phyloP scores from a whole-genome alignment of 1,140 invertebrate genomes.

The Sycobia sp. region DNA sequence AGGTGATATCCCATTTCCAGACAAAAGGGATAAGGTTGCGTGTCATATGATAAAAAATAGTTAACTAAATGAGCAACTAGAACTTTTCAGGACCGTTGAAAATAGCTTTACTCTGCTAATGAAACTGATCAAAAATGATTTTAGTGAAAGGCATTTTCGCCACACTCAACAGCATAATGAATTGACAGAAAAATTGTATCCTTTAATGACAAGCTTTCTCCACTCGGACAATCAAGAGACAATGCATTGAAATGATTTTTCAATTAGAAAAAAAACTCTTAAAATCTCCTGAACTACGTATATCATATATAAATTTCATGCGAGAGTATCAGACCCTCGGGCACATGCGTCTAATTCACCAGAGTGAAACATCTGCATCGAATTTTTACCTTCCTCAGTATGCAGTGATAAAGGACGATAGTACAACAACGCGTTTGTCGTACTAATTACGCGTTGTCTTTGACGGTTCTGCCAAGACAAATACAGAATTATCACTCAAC shows the following conservation, averaged over 20 bases:
- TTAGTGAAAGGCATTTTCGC: background rate
- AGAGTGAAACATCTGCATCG: background rate
- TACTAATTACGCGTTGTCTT: background rate
- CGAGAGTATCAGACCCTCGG: background rate
- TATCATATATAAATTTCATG: background rate
- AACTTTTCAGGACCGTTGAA: too few relatives aligned
- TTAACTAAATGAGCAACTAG: too few relatives aligned
- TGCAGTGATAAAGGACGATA: background rate
- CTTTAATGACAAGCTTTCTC: background rate
- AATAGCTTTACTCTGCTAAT: too few relatives aligned
- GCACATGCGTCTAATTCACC: background rate
- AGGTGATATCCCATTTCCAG: too few relatives aligned
- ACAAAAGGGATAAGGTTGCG: too few relatives aligned
- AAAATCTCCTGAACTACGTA: background rate
- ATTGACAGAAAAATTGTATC: background rate
- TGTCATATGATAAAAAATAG: too few relatives aligned
- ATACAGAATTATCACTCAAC: background rate
- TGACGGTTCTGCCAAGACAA: background rate
- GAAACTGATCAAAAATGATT: too few relatives aligned
- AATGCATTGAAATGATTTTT: background rate
- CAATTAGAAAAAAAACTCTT: background rate
- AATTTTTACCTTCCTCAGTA: background rate
- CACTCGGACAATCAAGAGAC: background rate
- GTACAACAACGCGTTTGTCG: background rate
- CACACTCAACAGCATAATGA: background rate